phyloP scores from a whole-genome alignment of 1,140 invertebrate species.

The Tetramorium simillimum region DNA sequence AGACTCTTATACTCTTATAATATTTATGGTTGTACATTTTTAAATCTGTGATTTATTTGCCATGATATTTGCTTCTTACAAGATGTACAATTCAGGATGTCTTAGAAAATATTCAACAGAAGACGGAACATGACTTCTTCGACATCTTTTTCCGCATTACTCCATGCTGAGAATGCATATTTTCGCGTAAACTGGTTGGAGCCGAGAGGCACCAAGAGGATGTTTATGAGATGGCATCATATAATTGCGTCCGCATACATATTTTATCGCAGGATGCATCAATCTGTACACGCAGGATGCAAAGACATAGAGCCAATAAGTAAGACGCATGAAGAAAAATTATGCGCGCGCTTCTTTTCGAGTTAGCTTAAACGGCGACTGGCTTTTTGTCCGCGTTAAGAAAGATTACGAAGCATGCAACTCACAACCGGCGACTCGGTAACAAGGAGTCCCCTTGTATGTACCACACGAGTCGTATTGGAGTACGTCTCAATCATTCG shows the following conservation, averaged over 20 bases:
- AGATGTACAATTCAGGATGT: background rate
- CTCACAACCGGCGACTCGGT: conserved; percentile 62
- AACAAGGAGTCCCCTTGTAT: conserved; percentile 72
- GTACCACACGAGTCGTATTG: conserved; percentile 59
- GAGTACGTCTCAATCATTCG: conserved; percentile 72
- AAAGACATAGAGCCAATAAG: conserved; percentile 34
- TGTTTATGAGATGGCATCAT: conserved; percentile 42
- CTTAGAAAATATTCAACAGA: background rate
- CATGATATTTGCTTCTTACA: background rate
- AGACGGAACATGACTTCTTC: conserved; percentile 8
- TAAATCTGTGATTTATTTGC: background rate
- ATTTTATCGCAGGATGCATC: conserved; percentile 35
- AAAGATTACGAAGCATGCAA: conserved; percentile 63
- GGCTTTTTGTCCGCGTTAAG: conserved; percentile 62
- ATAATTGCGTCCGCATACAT: conserved; percentile 27
- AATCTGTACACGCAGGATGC: conserved; percentile 10
- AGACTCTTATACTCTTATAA: background rate
- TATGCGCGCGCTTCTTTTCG: conserved; percentile 25
- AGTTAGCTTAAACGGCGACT: conserved; percentile 60
- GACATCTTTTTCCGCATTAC: conserved; percentile 18
- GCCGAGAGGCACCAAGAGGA: background rate
- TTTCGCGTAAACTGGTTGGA: conserved; percentile 10
- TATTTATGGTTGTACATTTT: background rate
- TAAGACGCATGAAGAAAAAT: conserved; percentile 25
- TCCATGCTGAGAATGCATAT: conserved; percentile 28